phyloP scores from a whole-genome alignment of 2,888 invertebrate genomes.

The Cosmopolites sordidus region DNA sequence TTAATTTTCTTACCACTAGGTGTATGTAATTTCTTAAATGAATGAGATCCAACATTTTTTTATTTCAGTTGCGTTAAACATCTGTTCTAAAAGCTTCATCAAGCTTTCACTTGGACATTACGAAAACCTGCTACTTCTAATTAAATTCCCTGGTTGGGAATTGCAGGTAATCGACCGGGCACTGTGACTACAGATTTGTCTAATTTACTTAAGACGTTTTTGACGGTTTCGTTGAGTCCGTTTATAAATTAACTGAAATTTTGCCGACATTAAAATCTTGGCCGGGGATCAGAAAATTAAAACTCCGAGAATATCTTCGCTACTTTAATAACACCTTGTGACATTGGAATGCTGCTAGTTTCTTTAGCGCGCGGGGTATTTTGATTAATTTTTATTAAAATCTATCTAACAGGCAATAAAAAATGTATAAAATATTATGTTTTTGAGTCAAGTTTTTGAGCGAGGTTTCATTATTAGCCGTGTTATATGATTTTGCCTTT shows the following conservation, averaged over 20 bases:
- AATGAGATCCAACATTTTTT: too few relatives aligned
- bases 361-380: background rate
- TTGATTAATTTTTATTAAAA: too few relatives aligned
- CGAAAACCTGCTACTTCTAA: background rate
- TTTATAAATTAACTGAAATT: background rate
- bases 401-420: too few relatives aligned
- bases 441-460: too few relatives aligned
- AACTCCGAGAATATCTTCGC: background rate
- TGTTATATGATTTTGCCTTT: too few relatives aligned
- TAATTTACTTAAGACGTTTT: background rate
- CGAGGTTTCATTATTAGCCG: too few relatives aligned
- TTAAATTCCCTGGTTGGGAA: background rate
- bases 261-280: background rate
- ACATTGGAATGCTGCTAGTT: background rate
- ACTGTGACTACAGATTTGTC: background rate
- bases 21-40: too few relatives aligned
- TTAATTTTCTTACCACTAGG: too few relatives aligned
- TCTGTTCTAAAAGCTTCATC: too few relatives aligned
- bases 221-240: background rate
- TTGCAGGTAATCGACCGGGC: background rate
- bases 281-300: conserved; percentile 1
- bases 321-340: background rate
- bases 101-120: too few relatives aligned
- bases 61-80: too few relatives aligned
- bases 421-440: too few relatives aligned